Evolutionary conservation across 2,797 vertebrate species (phyloP).

Genomic region (Loris lydekkerianus): DNA sequence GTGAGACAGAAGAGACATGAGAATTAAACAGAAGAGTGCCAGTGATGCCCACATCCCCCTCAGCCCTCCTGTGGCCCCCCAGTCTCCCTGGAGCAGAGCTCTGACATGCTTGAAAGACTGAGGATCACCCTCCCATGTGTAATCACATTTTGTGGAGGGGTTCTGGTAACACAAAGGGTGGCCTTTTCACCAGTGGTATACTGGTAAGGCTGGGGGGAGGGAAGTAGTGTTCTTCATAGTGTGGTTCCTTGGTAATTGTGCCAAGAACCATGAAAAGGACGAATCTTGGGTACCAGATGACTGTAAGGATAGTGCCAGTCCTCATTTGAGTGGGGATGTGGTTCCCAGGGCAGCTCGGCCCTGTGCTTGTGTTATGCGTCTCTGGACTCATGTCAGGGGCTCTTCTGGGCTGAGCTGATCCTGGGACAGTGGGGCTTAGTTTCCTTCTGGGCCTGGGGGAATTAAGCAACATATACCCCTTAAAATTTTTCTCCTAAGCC

Average conservation of each 20-base stretch:
- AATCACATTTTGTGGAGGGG: neutral
- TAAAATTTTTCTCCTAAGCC: neutral
- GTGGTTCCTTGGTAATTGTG: neutral
- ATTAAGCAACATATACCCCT: too few relatives aligned
- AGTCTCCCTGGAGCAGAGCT: neutral
- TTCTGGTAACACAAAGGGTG: neutral
- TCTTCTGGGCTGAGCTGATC: neutral
- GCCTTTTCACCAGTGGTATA: neutral
- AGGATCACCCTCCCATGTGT: too few relatives aligned
- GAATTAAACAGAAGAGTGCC: neutral
- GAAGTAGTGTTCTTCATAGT: neutral
- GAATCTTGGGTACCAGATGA: neutral
- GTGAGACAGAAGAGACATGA: neutral
- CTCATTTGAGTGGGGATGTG: too few relatives aligned
- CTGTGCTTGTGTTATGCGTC: too few relatives aligned
- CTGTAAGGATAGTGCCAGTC: neutral
- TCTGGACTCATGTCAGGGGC: neutral
- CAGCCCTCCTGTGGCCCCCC: neutral
- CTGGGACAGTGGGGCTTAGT: neutral
- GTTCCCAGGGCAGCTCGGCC: neutral
- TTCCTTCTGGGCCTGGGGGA: neutral
- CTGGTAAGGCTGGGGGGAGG: accelerated
- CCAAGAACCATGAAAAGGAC: neutral
- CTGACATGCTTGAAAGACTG: accelerated
- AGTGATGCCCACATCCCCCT: too few relatives aligned